Evolutionary conservation across 2,113 vertebrate species (phyloP), one percentile per base, ranked within the genome.

Genomic region (Gnathonemus echidnorhynchus): DNA sequence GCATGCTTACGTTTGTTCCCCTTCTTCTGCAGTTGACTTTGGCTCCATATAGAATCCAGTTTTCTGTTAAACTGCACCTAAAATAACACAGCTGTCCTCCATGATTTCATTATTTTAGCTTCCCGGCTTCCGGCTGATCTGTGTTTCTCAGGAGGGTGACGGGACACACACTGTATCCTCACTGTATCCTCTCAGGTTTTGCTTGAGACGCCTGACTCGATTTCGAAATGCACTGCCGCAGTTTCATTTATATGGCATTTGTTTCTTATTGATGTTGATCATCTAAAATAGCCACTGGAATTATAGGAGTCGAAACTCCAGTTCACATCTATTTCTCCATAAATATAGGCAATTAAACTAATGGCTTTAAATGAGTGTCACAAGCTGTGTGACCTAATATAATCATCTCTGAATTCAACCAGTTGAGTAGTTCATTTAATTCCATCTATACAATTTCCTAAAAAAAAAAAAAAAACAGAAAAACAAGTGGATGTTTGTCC

Each of bases 301-400:
- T 80, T 80, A 80, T 5, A 17, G 5, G 74, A 31, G 6, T 4
- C 13, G n/a, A 10, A 70, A 31, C 62, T 70, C 0, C 35, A 42
- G 35, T 80, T 80, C 74, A 80, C 35, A 21, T 80, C 74, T 19
- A 77, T 77, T 80, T 80, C 74, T 19, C 15, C 74, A 80, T 35
- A 80, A 80, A 80, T 80, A 39, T 80, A 21, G 17, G 17, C 74
- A 5, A 42, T 80, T 80, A 80, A 42, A 80, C 74, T 39, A 80
- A 80, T 80, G 74, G 74, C 31, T 80, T 80, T 15, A 80, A 80
- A 80, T 80, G 74, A 80, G 74, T 74, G 66, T 80, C 74, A 80
- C 74, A 80, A 19, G 31, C 35, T 80, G 74, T 3, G 35, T 80
- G 31, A 42, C 35, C 62, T 70, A 70, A 70, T 70, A 70, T 27